These are phyloP conservation scores for Carduelis carduelis DNA, from an alignment of 2,797 vertebrate species.

Conservation along the genomic window DNA sequence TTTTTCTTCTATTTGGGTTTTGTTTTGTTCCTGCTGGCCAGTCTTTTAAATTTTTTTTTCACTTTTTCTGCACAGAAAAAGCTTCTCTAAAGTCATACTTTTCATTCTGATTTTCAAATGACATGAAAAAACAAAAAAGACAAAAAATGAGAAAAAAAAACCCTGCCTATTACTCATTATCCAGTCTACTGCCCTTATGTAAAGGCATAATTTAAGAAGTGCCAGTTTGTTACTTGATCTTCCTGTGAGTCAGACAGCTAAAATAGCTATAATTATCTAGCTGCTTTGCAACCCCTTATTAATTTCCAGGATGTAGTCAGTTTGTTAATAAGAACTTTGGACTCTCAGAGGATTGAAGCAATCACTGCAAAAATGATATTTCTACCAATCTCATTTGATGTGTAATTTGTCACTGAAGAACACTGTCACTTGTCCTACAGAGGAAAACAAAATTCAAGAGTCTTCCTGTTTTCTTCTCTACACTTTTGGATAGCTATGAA, in stretches of 20 bases:
- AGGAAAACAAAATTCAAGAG: not conserved
- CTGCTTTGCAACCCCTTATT: not conserved
- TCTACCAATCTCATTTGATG: not conserved
- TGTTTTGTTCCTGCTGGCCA: not conserved
- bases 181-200: not conserved
- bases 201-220: not conserved
- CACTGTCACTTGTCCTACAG: not conserved
- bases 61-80: not conserved
- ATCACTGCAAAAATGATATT: not conserved
- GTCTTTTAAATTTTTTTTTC: not conserved
- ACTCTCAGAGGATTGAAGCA: not conserved
- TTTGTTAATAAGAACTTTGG: not conserved
- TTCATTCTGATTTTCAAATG: not conserved
- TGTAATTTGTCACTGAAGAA: not conserved
- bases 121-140: not conserved
- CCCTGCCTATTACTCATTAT: not conserved
- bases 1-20: not conserved
- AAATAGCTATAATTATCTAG: not conserved
- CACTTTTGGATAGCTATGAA: not conserved
- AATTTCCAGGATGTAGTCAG: not conserved
- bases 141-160: too few relatives aligned
- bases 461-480: not conserved
- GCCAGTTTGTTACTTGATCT: not conserved
- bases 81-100: not conserved
- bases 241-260: not conserved